Evolutionary conservation across 2,888 invertebrate species (phyloP).

Genomic region (Caenorhabditis uteleia): DNA sequence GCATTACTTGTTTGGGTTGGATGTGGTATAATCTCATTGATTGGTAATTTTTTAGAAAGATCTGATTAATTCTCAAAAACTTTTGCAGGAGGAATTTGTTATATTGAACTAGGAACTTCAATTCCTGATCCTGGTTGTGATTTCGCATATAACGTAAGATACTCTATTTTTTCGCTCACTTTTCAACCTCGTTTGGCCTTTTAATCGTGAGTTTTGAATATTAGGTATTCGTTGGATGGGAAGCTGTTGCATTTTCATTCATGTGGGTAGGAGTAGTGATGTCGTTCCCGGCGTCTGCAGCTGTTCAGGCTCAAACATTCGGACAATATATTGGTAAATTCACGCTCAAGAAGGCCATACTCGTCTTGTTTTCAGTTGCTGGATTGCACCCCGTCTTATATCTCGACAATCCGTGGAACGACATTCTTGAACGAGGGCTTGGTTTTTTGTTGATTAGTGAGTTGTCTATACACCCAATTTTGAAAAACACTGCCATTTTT

Average conservation of each 20-base stretch:
- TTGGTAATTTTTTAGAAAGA: slow-evolving; percentile 74
- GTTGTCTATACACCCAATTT: not conserved
- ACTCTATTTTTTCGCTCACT: not conserved
- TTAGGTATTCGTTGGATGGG: slow-evolving; percentile 48
- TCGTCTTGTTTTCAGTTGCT: slow-evolving; percentile 29
- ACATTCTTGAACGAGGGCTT: slow-evolving; percentile 32
- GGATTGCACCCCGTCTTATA: slow-evolving; percentile 40
- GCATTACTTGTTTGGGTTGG: slow-evolving; percentile 82
- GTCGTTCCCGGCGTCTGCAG: slow-evolving; percentile 57
- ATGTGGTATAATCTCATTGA: slow-evolving; percentile 81
- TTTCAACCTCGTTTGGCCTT: not conserved
- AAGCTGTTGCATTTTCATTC: slow-evolving; percentile 52
- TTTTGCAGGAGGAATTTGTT: slow-evolving; percentile 78
- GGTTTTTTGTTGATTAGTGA: slow-evolving; percentile 39
- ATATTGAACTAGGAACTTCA: slow-evolving; percentile 86
- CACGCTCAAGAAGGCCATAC: not conserved
- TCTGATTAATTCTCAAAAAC: not conserved
- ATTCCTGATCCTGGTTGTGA: slow-evolving; percentile 74
- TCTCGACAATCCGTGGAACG: slow-evolving; percentile 29
- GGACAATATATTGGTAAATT: slow-evolving; percentile 53
- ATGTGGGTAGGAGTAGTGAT: slow-evolving; percentile 50
- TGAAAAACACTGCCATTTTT: slow-evolving; percentile 16
- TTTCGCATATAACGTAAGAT: slow-evolving; percentile 61
- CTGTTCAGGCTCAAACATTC: slow-evolving; percentile 59
- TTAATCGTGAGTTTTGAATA: not conserved